Evolutionary conservation across 2,888 invertebrate species (phyloP).

Genomic region (Lepidonotus clava): DNA sequence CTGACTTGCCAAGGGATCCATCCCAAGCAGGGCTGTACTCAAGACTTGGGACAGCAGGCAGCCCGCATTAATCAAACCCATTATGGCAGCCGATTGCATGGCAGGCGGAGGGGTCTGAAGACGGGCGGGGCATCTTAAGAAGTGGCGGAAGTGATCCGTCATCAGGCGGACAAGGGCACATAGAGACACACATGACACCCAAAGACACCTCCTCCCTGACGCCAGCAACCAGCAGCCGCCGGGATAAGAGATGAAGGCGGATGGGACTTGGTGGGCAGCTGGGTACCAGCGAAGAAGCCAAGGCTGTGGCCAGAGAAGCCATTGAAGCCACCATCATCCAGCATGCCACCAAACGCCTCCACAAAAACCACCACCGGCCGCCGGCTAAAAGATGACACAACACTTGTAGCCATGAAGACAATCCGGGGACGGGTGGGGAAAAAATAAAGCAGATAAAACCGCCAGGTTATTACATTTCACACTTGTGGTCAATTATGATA

Average conservation of each 20-base stretch:
- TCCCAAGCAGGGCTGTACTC: too few relatives aligned
- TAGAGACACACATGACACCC: not conserved
- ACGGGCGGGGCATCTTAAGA: not conserved
- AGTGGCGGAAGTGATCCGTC: not conserved
- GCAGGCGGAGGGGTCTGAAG: not conserved
- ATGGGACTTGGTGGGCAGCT: not conserved
- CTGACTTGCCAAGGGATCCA: too few relatives aligned
- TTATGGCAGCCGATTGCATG: not conserved
- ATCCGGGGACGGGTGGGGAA: not conserved
- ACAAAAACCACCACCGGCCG: not conserved
- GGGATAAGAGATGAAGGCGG: not conserved
- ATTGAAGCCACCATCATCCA: not conserved
- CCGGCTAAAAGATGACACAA: constrained; percentile 34
- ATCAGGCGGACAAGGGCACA: constrained; percentile 21
- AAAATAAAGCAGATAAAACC: constrained; percentile 7
- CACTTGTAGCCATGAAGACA: constrained; percentile 34
- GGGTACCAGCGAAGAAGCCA: constrained; percentile 9
- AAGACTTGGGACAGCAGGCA: too few relatives aligned
- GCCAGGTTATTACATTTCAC: constrained; percentile 21
- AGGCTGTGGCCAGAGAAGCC: not conserved
- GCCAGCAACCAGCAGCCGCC: not conserved
- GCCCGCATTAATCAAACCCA: not conserved
- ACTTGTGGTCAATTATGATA: constrained; percentile 28
- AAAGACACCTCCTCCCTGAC: not conserved
- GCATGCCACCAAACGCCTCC: not conserved